phyloP scores from a whole-genome alignment of 2,113 vertebrate genomes.

The Struthidea cinerea region DNA sequence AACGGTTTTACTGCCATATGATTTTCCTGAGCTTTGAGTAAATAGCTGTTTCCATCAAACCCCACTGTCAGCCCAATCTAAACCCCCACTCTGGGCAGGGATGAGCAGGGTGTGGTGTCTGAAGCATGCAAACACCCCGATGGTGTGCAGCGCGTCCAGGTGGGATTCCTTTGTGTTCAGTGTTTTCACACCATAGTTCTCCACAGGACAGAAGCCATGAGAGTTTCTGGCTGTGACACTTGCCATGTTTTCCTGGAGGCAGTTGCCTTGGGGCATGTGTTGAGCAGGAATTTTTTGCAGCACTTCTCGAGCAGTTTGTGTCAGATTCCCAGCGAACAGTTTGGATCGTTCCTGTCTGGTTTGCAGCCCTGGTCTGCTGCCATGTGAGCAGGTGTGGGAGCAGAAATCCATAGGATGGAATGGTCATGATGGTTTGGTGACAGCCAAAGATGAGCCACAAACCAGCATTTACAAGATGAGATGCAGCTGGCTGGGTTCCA shows the following conservation, averaged over 20 bases:
- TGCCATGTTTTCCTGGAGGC: background rate
- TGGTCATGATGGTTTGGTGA: background rate
- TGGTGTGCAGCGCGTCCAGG: rapidly evolving
- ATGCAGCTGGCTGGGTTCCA: background rate
- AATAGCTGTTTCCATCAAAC: background rate
- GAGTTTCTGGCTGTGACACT: background rate
- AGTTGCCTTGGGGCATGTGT: background rate
- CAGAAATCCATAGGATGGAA: background rate
- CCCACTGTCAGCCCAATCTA: background rate
- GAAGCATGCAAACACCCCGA: rapidly evolving
- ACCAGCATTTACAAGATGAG: background rate
- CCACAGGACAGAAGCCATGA: background rate
- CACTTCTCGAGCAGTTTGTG: background rate
- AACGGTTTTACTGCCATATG: background rate
- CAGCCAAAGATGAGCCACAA: background rate
- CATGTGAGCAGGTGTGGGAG: background rate
- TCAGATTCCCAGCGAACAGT: background rate
- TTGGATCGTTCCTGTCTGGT: background rate
- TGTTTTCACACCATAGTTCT: background rate
- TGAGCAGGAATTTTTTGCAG: background rate
- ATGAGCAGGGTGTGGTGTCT: background rate
- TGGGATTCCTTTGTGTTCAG: background rate
- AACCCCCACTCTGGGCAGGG: rapidly evolving
- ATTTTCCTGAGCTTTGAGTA: background rate
- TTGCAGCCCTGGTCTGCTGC: background rate